Evolutionary conservation across 30 jellyfish, hydroid and myxozoan species (phyloP), one percentile per base, ranked within the genome.

Genomic region (Rhopilema esculentum): DNA sequence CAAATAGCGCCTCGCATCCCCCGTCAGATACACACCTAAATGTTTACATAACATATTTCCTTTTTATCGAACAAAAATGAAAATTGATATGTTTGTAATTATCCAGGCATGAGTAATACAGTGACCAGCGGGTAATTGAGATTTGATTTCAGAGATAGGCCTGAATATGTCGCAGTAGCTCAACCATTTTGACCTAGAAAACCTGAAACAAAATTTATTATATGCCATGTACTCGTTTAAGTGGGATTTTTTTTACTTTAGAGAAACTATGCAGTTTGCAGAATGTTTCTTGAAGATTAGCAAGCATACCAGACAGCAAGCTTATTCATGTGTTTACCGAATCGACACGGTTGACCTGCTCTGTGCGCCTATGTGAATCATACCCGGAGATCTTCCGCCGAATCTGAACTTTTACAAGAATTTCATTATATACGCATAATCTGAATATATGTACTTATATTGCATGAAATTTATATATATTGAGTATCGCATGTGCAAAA

Each of bases 341-440:
- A 74, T 69, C 77, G 85, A 85, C 79, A 85, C 93, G 93, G 93
- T 85, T 85, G 93, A 85, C 93, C 93, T 85, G 67, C 66, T 27
- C 40, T 85, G 93, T 84, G 72, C 72, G 73, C 93, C 16, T 31
- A 7, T 85, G 66, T 85, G 93, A 85, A 72, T 85, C 93, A 85
- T 85, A 72, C 71, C 88, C 67, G 75, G 53, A 77, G 25, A 21
- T 77, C 82, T 49, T 49, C 69, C 20, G 80, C 89, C 64, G n/a
- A n/a, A n/a, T 6, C 57, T 12, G 57, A 12, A 40, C 30, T 22
- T 68, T 49, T 16, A 68, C n/a, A 22, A 19, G 30, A 9, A 19
- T 30, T 16, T 24, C 40, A 68, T 24, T 68, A 9, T 68, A 19
- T 63, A 63, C 40, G n/a, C 57, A 12, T 2, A 40, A 12, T 40